Conservation (phyloP, 2,888 invertebrate species). For the Ischnura elegans region DNA sequence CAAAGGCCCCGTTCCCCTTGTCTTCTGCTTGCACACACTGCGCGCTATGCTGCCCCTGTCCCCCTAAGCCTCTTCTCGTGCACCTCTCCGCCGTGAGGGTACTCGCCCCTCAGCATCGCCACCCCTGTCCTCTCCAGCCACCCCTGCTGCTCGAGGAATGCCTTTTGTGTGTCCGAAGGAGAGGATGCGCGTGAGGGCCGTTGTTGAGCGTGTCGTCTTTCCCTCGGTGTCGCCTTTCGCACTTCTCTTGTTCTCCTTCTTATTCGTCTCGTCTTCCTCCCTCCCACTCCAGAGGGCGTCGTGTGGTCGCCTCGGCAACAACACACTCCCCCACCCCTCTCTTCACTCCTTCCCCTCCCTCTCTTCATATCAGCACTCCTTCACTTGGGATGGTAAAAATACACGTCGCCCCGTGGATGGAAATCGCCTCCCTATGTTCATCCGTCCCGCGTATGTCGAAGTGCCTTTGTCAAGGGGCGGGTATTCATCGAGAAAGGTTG, state of each 20-base stretch:
- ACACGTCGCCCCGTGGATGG: no score
- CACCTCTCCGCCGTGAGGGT: background rate
- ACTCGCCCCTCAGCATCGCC: no score
- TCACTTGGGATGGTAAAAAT: no score
- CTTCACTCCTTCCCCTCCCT: background rate
- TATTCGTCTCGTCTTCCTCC: background rate
- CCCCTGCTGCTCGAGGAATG: no score
- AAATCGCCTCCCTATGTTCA: no score
- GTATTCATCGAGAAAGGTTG: no score
- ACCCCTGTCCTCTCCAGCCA: no score
- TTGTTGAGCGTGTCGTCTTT: background rate
- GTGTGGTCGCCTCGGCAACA: no score
- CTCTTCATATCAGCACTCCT: no score
- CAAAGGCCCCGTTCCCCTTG: background rate
- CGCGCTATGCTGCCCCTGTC: background rate
- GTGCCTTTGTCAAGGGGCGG: no score
- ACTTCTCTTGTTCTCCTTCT: background rate
- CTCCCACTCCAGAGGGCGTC: background rate
- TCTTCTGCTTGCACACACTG: background rate
- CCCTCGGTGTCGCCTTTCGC: constrained; percentile 7
- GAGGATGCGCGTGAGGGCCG: background rate
- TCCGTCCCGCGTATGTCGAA: no score
- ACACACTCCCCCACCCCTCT: background rate
- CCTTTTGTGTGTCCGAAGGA: no score
- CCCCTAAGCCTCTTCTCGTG: background rate